Percentiles rank a stretch among this genome's conserved stretches.
Conservation (phyloP, 2,888 invertebrate species). For the Boloria selene region DNA sequence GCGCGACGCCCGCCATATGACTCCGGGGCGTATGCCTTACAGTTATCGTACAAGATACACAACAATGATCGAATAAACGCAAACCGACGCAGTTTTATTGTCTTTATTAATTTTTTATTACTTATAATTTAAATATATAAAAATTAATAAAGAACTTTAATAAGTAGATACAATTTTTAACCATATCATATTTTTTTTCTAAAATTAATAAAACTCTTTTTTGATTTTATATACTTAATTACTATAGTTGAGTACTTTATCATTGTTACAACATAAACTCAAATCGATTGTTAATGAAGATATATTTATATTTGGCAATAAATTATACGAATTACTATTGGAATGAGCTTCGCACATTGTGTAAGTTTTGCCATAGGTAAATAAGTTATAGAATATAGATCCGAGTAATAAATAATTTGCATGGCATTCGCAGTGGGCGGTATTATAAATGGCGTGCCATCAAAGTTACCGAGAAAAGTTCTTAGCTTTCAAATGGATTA, state of each 20-base stretch:
- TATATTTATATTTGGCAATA: constrained; percentile 42
- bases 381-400: constrained; percentile 34
- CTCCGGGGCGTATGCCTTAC: constrained; percentile 41
- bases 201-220: too few relatives aligned
- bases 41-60: background rate
- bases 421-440: constrained; percentile 32
- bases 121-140: too few relatives aligned
- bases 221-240: too few relatives aligned
- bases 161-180: too few relatives aligned
- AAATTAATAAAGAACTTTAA: too few relatives aligned
- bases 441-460: constrained; percentile 18
- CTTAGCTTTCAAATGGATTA: background rate
- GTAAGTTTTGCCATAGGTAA: constrained; percentile 33
- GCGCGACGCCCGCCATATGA: constrained; percentile 68
- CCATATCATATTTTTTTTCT: too few relatives aligned
- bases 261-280: too few relatives aligned
- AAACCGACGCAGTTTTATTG: too few relatives aligned
- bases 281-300: constrained; percentile 36
- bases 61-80: background rate
- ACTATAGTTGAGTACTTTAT: too few relatives aligned
- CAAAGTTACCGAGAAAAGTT: constrained; percentile 10
- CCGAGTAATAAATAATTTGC: constrained; percentile 37
- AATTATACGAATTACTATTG: constrained; percentile 41
- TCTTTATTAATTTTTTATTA: too few relatives aligned
- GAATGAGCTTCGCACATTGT: constrained; percentile 38